Base-by-base conservation (phyloP, 2,797 vertebrate genomes). In the Pseudochromis fuscus region DNA sequence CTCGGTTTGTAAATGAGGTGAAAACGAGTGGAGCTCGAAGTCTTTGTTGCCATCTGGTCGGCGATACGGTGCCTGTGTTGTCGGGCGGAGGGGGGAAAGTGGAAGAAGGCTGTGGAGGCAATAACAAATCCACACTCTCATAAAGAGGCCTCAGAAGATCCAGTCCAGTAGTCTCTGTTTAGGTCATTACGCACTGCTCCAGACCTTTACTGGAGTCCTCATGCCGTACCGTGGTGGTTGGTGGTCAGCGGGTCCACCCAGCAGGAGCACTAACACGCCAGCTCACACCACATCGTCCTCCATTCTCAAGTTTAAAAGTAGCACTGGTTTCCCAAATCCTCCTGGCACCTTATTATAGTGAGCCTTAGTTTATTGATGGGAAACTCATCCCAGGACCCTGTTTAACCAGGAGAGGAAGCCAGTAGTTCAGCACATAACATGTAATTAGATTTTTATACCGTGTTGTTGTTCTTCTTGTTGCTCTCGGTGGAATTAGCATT, bases 181-280 rank as follows among this genome's bases (percentile, higher is more conserved):
- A 71, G 78, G 44, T 76, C 81, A 44, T 86, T 76, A 78, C 42
- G 27, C 64, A 49, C n/a, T 16, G 21, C 44, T 59, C 72, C 68
- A 82, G 80, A 76, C 67, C 72, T 62, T 83, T 30, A 23, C 67
- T 63, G 19, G 72, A 64, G 71, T 75, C 82, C 57, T 49, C 38
- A 71, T 49, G 77, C 77, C n/a, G 60, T 66, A 30, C 75, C 75
- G 57, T 52, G 57, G 89, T 79, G 87, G 88, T 88, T 86, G 88
- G 83, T 86, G 89, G 88, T 91, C 88, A 90, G 84, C 16, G 82
- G 86, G 75, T 88, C 85, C 88, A 77, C 91, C 90, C 90, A 89
- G 83, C 7, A 80, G 75, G 79, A 84, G 82, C 70, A 40, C 50
- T 35, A 65, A 63, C 81, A 71, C 21, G 79, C 87, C 87, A 82